Conservation (phyloP, 2,888 invertebrate genomes). For the Omphaloscelis lunosa region DNA sequence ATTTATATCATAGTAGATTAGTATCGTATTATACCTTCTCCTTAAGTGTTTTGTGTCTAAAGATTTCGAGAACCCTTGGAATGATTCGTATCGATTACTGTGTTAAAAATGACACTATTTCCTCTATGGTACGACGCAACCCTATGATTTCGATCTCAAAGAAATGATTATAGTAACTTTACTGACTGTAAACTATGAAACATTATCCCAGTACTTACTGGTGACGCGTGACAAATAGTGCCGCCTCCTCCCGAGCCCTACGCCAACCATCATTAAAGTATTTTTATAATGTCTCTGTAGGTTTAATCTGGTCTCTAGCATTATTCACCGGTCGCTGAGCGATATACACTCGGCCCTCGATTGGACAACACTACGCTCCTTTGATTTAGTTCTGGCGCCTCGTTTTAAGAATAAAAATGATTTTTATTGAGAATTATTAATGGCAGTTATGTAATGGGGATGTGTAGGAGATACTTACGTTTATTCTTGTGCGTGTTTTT, state of each 20-base stretch:
- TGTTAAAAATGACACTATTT: not conserved
- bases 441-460: conserved; percentile 55
- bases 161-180: not conserved
- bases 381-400: conserved; percentile 61
- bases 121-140: not conserved
- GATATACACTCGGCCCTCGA: conserved; percentile 76
- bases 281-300: conserved; percentile 81
- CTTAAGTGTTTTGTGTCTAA: not conserved
- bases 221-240: conserved; percentile 10
- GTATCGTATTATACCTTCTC: not conserved
- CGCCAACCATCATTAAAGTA: conserved; percentile 65
- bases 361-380: conserved; percentile 54
- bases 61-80: not conserved
- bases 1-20: too few species aligned
- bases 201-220: not conserved
- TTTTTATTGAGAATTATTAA: conserved; percentile 61
- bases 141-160: not conserved
- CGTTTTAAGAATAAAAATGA: conserved; percentile 49
- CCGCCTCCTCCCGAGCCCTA: conserved; percentile 70
- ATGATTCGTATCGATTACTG: not conserved
- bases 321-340: conserved; percentile 85
- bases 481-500: conserved; percentile 9
- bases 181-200: not conserved
- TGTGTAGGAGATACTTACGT: not conserved
- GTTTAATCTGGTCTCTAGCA: conserved; percentile 80